These are phyloP conservation scores for Manacus vitellinus DNA, from an alignment of 2,113 vertebrate species.

Conservation along the genomic window DNA sequence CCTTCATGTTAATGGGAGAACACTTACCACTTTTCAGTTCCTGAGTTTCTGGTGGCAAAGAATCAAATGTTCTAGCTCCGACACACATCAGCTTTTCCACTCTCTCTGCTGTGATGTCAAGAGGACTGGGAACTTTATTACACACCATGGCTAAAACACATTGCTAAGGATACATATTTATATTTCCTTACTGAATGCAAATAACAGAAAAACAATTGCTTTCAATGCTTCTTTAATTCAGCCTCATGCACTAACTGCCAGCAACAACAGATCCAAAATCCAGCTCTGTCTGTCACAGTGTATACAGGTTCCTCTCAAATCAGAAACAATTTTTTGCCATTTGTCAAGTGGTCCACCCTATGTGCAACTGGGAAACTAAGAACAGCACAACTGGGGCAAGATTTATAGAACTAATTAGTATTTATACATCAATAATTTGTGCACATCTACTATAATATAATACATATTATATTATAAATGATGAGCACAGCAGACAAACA, in stretches of 20 bases:
- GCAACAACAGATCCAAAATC: neutral
- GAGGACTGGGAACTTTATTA: constrained; percentile 89
- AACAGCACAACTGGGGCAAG: neutral
- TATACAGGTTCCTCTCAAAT: neutral
- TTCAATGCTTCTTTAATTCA: neutral
- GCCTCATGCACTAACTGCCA: neutral
- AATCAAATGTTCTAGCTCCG: constrained; percentile 84
- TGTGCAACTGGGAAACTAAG: neutral
- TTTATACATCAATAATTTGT: neutral
- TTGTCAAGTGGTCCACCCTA: neutral
- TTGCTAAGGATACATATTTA: constrained; percentile 57
- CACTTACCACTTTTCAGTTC: constrained; percentile 82
- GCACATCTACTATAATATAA: neutral
- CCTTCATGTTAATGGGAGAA: neutral
- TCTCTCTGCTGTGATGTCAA: constrained; percentile 85
- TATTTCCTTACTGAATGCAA: neutral
- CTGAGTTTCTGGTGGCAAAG: constrained; percentile 84
- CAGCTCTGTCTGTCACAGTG: neutral
- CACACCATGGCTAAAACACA: constrained; percentile 90
- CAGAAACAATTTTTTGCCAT: neutral
- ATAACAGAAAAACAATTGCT: neutral
- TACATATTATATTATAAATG: neutral
- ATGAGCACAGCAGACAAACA: neutral
- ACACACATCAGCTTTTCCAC: constrained; percentile 91
- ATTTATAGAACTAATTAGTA: neutral